Evolutionary conservation across 1,140 invertebrate genomes (phyloP), one percentile per base, ranked within the genome.

Genomic region (Drosophila sulfurigaster): DNA sequence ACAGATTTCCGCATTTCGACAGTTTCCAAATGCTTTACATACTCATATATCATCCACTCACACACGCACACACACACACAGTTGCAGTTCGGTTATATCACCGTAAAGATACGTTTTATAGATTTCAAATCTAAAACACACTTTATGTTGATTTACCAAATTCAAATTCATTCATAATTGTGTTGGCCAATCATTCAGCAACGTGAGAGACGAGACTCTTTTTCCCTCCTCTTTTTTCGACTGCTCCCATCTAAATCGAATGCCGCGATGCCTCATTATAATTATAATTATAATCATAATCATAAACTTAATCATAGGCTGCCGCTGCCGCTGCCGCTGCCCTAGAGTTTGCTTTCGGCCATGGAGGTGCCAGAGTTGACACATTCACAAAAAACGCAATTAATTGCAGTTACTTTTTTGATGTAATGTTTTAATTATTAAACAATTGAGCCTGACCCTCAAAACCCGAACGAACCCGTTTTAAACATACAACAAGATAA

Each of bases 1-100:
- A 25, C 20, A 64, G 64, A 60, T 74, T 73, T 68, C 71, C 71
- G 70, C 63, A 67, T 73, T 73, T 66, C 64, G 70, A 73, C 46
- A 68, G 64, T 73, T 73, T 60, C n/a, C 56, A 68, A 68, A 59
- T 68, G 48, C 49, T 73, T 68, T 45, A 59, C 30, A 46, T 62
- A 63, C 57, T 62, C 67, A 38, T 54, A 67, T 73, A 73, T 67
- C 64, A 60, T 73, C 48, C 0, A 7, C 38, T 46, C 41, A 71
- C 16, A 16, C 28, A 64, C 28, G 35, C 10, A 48, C 4, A 20
- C 8, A 64, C 43, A 7, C 64, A 32, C 43, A 8, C 41, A 56
- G 15, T 8, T 32, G 1, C 32, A 45, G n/a, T 15, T 15, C 51
- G 63, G 20, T 58, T 73, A 73, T 73, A 73, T 66, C 48, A 73